phyloP scores from a whole-genome alignment of 2,797 vertebrate genomes.

The Centroberyx gerrardi region DNA sequence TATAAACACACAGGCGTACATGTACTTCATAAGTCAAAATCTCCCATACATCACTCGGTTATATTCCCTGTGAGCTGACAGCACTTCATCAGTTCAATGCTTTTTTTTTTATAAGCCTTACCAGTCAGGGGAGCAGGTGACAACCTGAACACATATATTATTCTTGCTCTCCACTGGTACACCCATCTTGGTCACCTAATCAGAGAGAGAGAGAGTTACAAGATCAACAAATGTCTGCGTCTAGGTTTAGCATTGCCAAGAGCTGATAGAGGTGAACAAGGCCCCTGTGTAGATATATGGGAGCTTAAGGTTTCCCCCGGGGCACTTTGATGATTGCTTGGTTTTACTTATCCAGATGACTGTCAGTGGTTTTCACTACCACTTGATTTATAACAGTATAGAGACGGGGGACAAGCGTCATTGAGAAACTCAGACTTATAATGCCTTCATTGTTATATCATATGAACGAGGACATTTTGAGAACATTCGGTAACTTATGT shows the following conservation, averaged over 20 bases:
- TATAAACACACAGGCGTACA: not conserved
- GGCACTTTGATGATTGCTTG: conserved; percentile 58
- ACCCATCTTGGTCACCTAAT: conserved; percentile 86
- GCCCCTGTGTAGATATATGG: conserved; percentile 27
- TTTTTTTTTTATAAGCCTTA: conserved; percentile 59
- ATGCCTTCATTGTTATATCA: conserved; percentile 14
- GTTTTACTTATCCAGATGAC: conserved; percentile 52
- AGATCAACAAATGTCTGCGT: conserved; percentile 31
- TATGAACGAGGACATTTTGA: not conserved
- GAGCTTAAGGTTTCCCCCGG: conserved; percentile 18
- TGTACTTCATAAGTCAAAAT: not conserved
- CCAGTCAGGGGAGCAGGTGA: conserved; percentile 94
- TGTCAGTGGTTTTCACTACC: conserved; percentile 15
- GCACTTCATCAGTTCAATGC: conserved; percentile 3
- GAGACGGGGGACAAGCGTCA: not conserved
- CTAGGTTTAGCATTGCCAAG: conserved; percentile 2
- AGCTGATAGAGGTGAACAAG: not conserved
- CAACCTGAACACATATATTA: conserved; percentile 86
- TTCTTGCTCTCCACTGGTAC: conserved; percentile 86
- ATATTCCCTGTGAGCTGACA: not conserved
- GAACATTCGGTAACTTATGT: not conserved
- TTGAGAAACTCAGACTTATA: conserved; percentile 10
- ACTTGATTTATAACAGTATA: conserved; percentile 41
- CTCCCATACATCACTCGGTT: not conserved
- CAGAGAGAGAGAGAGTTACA: conserved; percentile 62